Evolutionary conservation across 1,140 invertebrate species (phyloP).

Genomic region (Drosophila grimshawi): DNA sequence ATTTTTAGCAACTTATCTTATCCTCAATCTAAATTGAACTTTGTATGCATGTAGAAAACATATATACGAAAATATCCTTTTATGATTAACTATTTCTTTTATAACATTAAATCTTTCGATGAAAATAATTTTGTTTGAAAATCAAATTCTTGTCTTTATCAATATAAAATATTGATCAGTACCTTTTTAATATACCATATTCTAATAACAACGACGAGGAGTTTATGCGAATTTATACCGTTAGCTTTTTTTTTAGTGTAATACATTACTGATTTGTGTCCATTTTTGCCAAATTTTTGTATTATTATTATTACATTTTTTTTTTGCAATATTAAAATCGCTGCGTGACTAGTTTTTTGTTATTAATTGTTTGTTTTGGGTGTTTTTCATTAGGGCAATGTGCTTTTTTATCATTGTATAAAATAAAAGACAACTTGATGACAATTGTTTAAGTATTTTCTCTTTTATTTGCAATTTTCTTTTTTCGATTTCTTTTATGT

Average conservation of each 20-base stretch:
- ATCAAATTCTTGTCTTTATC: no score
- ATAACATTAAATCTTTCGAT: not conserved
- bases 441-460: conserved; percentile 79
- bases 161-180: no score
- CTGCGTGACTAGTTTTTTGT: conserved; percentile 43
- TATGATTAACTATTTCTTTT: no score
- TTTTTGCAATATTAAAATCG: conserved; percentile 52
- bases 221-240: not conserved
- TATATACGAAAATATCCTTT: conserved; percentile 2
- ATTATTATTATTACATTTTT: conserved; percentile 17
- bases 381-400: conserved; percentile 31
- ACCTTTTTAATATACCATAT: not conserved
- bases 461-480: conserved; percentile 73
- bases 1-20: not conserved
- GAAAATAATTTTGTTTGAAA: not conserved
- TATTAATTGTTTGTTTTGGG: conserved; percentile 31
- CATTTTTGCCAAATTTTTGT: conserved; percentile 40
- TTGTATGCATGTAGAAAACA: no score
- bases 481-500: conserved; percentile 48
- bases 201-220: not conserved
- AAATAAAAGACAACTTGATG: conserved; percentile 81
- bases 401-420: conserved; percentile 63
- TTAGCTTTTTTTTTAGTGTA: not conserved
- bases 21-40: no score
- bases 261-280: conserved; percentile 17